Percentiles rank a stretch among this genome's conserved stretches.
Conservation (phyloP, 2,888 invertebrate species). For the Watsonalla binaria region DNA sequence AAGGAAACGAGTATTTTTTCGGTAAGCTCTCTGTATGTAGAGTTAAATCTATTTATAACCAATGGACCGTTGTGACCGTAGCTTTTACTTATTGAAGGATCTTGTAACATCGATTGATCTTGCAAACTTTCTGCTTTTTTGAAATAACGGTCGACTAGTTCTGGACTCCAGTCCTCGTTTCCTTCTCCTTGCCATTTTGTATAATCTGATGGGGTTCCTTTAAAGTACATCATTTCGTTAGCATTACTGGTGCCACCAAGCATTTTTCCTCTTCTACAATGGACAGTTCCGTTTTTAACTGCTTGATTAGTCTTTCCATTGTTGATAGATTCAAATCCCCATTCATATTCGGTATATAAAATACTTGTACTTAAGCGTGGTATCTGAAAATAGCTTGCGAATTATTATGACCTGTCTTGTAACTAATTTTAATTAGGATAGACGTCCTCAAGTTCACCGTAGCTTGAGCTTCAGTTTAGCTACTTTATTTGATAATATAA, state of each 20-base stretch:
- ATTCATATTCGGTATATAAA: neutral
- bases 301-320: slow-evolving; percentile 84
- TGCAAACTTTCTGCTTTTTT: slow-evolving; percentile 71
- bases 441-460: no score
- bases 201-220: slow-evolving; percentile 66
- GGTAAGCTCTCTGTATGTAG: slow-evolving; percentile 44
- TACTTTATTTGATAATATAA: no score
- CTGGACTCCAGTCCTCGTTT: slow-evolving; percentile 73
- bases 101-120: slow-evolving; percentile 24
- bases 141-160: slow-evolving; percentile 66
- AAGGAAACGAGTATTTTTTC: slow-evolving; percentile 49
- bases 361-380: neutral
- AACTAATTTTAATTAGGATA: no score
- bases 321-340: slow-evolving; percentile 73
- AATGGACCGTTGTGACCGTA: slow-evolving; percentile 69
- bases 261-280: slow-evolving; percentile 79
- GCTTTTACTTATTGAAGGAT: slow-evolving; percentile 24
- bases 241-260: slow-evolving; percentile 74
- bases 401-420: no score
- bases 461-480: no score
- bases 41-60: slow-evolving; percentile 62
- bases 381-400: neutral
- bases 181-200: slow-evolving; percentile 65
- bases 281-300: slow-evolving; percentile 41
- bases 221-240: slow-evolving; percentile 75